Evolutionary conservation across 1,140 invertebrate species (phyloP), one percentile per base, ranked within the genome.

Genomic region (Drosophila miranda): DNA sequence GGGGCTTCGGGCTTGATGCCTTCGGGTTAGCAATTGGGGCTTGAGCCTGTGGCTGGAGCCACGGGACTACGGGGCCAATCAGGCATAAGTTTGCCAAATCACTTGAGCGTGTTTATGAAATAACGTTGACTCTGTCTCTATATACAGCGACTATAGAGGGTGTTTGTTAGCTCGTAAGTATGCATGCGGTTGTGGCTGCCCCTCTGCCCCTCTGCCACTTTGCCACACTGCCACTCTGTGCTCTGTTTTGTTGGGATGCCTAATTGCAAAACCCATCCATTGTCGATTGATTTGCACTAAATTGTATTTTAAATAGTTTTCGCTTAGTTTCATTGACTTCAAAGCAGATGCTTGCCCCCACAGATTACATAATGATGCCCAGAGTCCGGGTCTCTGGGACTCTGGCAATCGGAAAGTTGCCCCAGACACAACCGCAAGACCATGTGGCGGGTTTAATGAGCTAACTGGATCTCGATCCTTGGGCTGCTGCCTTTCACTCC

Each of bases 281-380:
- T 51, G 45, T 44, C 81, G 61, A 87, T 86, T 87, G 82, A 87
- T 86, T 86, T 66, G 28, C 66, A 75, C 51, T 63, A 86, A 86
- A 86, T 87, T 86, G 82, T 82, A 62, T 87, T 86, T 86, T 87
- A 87, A 86, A 87, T 86, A 86, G 82, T 86, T 86, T 38, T 71
- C 67, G 48, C 43, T 71, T 71, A 71, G 68, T 71, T 71, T 43
- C 42, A 28, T 26, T 52, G 26, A 69, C 63, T 68, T 67, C 61
- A 58, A 71, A 55, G 49, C 42, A 59, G 28, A 26, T 53, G 51
- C 30, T 61, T 34, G 44, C 9, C 44, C 26, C 30, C 23, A 28
- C 11, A 71, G 30, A 62, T 53, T 41, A 26, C 71, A 59, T 83
- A 83, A 84, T 86, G 71, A 72, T 72, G 58, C 71, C 75, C 23